Conservation (phyloP, 1,140 invertebrate species). For the Drosophila micromelanica region DNA sequence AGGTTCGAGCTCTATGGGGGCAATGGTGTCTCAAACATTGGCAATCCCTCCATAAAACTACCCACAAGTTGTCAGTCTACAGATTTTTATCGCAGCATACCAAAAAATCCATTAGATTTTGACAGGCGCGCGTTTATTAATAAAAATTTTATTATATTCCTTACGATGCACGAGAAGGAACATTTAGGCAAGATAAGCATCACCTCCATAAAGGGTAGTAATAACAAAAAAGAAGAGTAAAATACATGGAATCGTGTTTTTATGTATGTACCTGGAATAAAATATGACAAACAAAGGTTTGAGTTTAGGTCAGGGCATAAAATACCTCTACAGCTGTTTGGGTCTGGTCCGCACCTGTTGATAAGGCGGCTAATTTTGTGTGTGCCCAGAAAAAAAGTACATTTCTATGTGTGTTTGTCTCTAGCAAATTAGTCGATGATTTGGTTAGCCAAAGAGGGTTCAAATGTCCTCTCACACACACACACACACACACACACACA, state of each 20-base stretch:
- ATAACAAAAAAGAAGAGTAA: slow-evolving; percentile 34
- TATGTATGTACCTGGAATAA: slow-evolving; percentile 38
- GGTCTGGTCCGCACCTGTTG: slow-evolving; percentile 63
- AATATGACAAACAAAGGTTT: slow-evolving; percentile 41
- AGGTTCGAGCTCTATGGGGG: not conserved
- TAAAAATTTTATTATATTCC: slow-evolving; percentile 73
- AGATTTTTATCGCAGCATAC: slow-evolving; percentile 67
- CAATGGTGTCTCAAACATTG: not conserved
- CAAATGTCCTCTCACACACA: not conserved
- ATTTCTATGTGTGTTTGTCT: slow-evolving; percentile 24
- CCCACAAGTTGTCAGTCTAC: slow-evolving; percentile 54
- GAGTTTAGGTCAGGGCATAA: slow-evolving; percentile 1
- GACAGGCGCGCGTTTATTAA: slow-evolving; percentile 72
- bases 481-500: not conserved
- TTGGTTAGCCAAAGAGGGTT: slow-evolving; percentile 34
- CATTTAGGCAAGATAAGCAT: slow-evolving; percentile 58
- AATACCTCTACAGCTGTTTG: slow-evolving; percentile 55
- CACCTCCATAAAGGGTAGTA: slow-evolving; percentile 55
- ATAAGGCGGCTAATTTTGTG: slow-evolving; percentile 73
- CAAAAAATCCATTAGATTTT: slow-evolving; percentile 68
- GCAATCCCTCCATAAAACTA: slow-evolving; percentile 56
- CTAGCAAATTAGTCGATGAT: slow-evolving; percentile 63
- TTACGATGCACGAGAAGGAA: slow-evolving; percentile 38
- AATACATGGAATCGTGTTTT: slow-evolving; percentile 45
- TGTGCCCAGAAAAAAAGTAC: slow-evolving; percentile 31